Conservation (phyloP, 2,888 invertebrate genomes). For the Dolomedes plantarius region DNA sequence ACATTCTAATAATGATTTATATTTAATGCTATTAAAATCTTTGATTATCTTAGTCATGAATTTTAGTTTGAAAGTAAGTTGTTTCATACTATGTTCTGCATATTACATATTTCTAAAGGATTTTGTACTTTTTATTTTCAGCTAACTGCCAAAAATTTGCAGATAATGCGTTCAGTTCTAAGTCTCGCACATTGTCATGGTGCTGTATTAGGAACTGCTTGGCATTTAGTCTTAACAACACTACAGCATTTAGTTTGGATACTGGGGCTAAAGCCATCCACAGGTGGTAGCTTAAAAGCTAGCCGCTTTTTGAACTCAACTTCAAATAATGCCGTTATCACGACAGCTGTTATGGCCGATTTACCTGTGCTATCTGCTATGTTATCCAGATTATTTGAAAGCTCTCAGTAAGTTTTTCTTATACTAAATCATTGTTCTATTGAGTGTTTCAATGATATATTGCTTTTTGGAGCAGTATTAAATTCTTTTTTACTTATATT, state of each 20-base stretch:
- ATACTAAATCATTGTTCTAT: too few relatives aligned
- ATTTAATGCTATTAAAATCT: too few relatives aligned
- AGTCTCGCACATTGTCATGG: constrained; percentile 94
- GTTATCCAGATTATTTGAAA: constrained; percentile 94
- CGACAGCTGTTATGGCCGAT: constrained; percentile 97
- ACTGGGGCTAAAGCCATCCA: constrained; percentile 93
- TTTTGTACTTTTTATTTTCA: constrained; percentile 75
- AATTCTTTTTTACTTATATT: background rate
- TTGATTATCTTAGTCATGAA: too few relatives aligned
- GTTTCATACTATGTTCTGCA: too few relatives aligned
- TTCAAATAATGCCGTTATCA: constrained; percentile 79
- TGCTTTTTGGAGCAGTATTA: background rate
- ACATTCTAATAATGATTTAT: too few relatives aligned
- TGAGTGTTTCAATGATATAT: too few relatives aligned
- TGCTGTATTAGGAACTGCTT: constrained; percentile 91
- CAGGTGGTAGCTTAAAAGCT: constrained; percentile 93
- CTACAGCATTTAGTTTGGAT: constrained; percentile 91
- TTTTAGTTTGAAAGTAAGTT: too few relatives aligned
- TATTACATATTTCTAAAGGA: too few relatives aligned
- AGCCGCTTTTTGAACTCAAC: constrained; percentile 75
- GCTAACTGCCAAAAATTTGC: constrained; percentile 96
- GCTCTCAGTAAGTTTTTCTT: constrained; percentile 85
- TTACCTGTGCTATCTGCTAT: constrained; percentile 91
- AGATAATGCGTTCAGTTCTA: constrained; percentile 94
- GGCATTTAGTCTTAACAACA: constrained; percentile 96